Conservation (phyloP, 2,888 invertebrate genomes). For the Peribatodes rhomboidaria region DNA sequence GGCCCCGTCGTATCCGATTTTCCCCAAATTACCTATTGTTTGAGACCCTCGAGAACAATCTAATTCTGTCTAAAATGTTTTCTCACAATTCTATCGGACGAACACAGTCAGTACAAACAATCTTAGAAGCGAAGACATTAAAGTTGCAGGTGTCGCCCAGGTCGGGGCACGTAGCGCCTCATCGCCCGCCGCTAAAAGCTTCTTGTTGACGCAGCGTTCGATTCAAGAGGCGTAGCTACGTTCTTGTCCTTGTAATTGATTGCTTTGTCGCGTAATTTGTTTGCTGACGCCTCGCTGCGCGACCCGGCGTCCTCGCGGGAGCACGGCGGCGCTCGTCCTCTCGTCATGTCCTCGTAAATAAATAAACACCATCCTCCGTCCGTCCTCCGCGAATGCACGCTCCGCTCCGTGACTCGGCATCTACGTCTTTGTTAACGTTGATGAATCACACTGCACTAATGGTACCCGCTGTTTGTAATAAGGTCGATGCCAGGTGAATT, state of each 20-base stretch:
- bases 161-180: slow-evolving; percentile 73
- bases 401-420: slow-evolving; percentile 67
- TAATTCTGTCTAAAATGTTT: slow-evolving; percentile 76
- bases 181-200: slow-evolving; percentile 79
- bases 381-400: slow-evolving; percentile 28
- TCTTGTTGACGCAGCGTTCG: slow-evolving; percentile 85
- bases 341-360: slow-evolving; percentile 81
- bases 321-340: slow-evolving; percentile 66
- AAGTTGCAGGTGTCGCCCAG: slow-evolving; percentile 65
- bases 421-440: slow-evolving; percentile 58
- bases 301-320: slow-evolving; percentile 76
- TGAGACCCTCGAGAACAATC: slow-evolving; percentile 71
- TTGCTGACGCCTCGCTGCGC: slow-evolving; percentile 67
- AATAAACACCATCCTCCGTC: slow-evolving; percentile 70
- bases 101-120: slow-evolving; percentile 63
- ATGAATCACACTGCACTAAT: slow-evolving; percentile 60
- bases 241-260: slow-evolving; percentile 85
- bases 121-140: slow-evolving; percentile 61
- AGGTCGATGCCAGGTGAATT: slow-evolving; percentile 19
- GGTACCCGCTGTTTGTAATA: slow-evolving; percentile 32
- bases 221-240: slow-evolving; percentile 76
- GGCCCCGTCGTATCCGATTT: slow-evolving; percentile 77
- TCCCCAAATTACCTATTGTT: slow-evolving; percentile 80
- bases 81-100: slow-evolving; percentile 61
- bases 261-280: slow-evolving; percentile 87